Evolutionary conservation across 2,888 invertebrate genomes (phyloP).

Genomic region (Hemicrepidius hirtus): DNA sequence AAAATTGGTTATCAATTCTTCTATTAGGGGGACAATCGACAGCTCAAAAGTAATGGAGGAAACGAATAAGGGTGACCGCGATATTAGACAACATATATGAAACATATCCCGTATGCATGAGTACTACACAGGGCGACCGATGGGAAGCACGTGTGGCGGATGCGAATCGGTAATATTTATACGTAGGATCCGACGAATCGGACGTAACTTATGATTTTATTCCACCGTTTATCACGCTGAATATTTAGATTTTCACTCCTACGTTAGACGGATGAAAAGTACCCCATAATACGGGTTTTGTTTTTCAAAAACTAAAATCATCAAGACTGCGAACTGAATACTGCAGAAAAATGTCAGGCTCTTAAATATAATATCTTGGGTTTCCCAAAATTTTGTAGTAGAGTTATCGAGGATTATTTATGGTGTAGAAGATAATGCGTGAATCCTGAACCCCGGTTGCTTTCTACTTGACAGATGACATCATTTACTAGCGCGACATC

Average conservation of each 20-base stretch:
- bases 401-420: constrained; percentile 52
- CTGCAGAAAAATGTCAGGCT: constrained; percentile 25
- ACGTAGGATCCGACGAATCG: constrained; percentile 33
- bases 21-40: constrained; percentile 10
- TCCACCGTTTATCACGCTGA: constrained; percentile 35
- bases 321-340: too few relatives aligned
- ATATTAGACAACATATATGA: constrained; percentile 43
- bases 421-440: constrained; percentile 51
- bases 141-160: constrained; percentile 52
- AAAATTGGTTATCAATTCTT: constrained; percentile 18
- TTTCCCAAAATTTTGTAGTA: constrained; percentile 42
- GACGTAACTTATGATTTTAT: constrained; percentile 40
- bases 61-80: constrained; percentile 39
- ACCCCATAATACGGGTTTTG: neutral
- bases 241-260: constrained; percentile 30
- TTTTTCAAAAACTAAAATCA: neutral
- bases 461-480: constrained; percentile 58
- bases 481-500: constrained; percentile 59
- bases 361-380: constrained; percentile 38
- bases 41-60: neutral
- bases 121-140: constrained; percentile 49
- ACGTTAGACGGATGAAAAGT: constrained; percentile 24
- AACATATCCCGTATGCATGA: constrained; percentile 53
- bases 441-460: constrained; percentile 45
- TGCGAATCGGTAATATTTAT: constrained; percentile 35